phyloP scores from a whole-genome alignment of 2,888 invertebrate species.

The Caenorhabditis doughertyi region DNA sequence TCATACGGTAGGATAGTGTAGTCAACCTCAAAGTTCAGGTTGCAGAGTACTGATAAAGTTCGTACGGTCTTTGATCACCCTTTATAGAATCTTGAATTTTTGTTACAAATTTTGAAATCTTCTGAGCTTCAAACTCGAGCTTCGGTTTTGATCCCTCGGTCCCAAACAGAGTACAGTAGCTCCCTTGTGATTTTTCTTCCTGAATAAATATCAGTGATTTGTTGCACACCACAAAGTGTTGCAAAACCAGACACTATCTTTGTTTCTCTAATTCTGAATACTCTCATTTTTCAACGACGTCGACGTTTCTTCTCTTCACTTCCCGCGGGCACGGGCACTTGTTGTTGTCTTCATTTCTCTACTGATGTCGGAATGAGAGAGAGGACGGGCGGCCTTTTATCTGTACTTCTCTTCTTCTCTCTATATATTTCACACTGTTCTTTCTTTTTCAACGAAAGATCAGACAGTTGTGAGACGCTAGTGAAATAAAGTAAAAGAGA shows the following conservation, averaged over 20 bases:
- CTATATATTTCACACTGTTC: neutral
- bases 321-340: slow-evolving; percentile 38
- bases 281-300: slow-evolving; percentile 13
- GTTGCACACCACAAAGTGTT: slow-evolving; percentile 8
- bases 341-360: slow-evolving; percentile 30
- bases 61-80: slow-evolving; percentile 2
- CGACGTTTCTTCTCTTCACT: slow-evolving; percentile 6
- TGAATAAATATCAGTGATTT: slow-evolving; percentile 11
- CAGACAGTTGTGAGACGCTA: slow-evolving; percentile 29
- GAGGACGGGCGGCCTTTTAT: slow-evolving; percentile 42
- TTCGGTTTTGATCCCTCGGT: neutral
- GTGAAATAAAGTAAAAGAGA: slow-evolving; percentile 6
- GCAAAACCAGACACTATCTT: slow-evolving; percentile 27
- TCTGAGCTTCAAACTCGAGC: neutral
- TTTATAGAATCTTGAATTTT: neutral
- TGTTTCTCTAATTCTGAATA: slow-evolving; percentile 3
- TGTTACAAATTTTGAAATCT: neutral
- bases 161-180: too few species aligned
- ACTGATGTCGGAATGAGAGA: neutral
- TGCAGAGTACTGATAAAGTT: slow-evolving; percentile 13
- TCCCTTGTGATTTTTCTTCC: too few species aligned
- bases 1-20: neutral
- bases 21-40: neutral
- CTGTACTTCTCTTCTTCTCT: slow-evolving; percentile 11
- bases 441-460: slow-evolving; percentile 15